phyloP scores from a whole-genome alignment of 2,888 invertebrate species.

The Drosophila borborema region DNA sequence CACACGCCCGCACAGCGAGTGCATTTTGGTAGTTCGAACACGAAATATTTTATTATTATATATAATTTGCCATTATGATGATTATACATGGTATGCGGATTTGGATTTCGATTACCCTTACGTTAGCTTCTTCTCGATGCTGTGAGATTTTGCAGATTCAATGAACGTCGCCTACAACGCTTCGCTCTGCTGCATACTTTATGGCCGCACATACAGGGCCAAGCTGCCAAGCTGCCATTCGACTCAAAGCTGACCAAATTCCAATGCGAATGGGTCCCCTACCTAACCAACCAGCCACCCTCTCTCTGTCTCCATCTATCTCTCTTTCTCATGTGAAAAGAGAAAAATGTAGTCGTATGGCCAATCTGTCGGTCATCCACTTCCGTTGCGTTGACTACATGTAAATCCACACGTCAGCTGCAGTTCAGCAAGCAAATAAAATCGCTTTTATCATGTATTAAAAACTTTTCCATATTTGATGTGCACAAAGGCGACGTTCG shows the following conservation, averaged over 20 bases:
- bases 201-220: constrained; percentile 54
- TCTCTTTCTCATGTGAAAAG: neutral
- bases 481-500: neutral
- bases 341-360: neutral
- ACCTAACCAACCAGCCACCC: neutral
- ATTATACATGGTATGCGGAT: constrained; percentile 67
- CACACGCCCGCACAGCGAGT: constrained; percentile 8
- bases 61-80: constrained; percentile 81
- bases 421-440: constrained; percentile 11
- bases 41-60: constrained; percentile 82
- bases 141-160: constrained; percentile 29
- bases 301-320: neutral
- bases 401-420: constrained; percentile 11
- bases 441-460: constrained; percentile 14
- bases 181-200: constrained; percentile 71
- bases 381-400: constrained; percentile 3
- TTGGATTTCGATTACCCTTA: constrained; percentile 23
- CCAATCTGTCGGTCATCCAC: constrained; percentile 8
- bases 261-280: neutral
- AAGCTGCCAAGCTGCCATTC: constrained; percentile 11
- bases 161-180: constrained; percentile 30
- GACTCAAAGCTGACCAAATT: constrained; percentile 18
- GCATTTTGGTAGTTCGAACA: constrained; percentile 72
- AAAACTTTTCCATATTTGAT: constrained; percentile 1
- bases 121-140: neutral